Base-by-base conservation (phyloP, 2,113 vertebrate species). In the Chascanopsetta lugubris region DNA sequence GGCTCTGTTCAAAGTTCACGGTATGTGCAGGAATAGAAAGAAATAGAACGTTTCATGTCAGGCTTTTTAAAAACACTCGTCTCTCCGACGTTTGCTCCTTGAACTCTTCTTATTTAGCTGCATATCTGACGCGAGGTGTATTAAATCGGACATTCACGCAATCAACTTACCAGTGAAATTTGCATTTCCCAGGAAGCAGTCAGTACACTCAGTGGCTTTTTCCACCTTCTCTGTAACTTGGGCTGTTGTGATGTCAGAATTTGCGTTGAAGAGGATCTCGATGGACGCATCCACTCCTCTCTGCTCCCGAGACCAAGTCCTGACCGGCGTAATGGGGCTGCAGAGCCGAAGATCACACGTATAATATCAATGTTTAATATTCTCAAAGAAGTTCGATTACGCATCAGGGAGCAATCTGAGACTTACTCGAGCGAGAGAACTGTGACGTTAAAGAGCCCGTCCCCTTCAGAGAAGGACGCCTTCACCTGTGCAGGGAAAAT, bases 391-490 rank as follows among this genome's bases (percentile, higher is more conserved):
- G n/a, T n/a, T n/a, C n/a, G n/a, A n/a, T n/a, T n/a, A n/a, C n/a
- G n/a, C n/a, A n/a, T n/a, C 18, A 38, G 29, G 2, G 11, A 17
- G 20, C 12, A 42, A 11, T n/a, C 7, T 27, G 2, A 11, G 4
- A 70, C 85, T 76, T 65, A 91, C 90, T 0, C 0, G 25, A 92
- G 21, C 40, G 78, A 0, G 48, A 79, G 26, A 30, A 92, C 84
- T 30, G 0, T 51, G 20, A 74, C 68, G 0, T 0, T 0, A 30
- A 10, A 1, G 46, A 60, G 83, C 34, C 5, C 46, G 0, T 0
- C 0, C 0, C 0, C 0, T 0, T 0, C 0, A 0, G 0, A 0
- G 5, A 76, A 80, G 18, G 0, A 0, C 0, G 0, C 0, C 0
- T 0, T 0, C 1, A 91, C 1, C 89, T 91, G 69, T 69, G 13